These are phyloP conservation scores for Aphrophora alni DNA, from an alignment of 2,888 invertebrate species.

Conservation along the genomic window DNA sequence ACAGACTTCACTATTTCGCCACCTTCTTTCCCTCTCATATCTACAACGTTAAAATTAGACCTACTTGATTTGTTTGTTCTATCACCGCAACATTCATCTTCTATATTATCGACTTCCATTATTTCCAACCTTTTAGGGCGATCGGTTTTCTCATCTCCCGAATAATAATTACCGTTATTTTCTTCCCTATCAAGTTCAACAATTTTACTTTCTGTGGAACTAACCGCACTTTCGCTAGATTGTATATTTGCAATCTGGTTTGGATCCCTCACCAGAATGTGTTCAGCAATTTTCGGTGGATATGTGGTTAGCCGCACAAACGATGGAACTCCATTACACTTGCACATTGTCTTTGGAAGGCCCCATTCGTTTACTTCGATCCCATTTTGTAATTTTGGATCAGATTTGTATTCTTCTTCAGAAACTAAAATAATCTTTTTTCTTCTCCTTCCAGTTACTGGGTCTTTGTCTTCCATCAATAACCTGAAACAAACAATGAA, in stretches of 20 bases:
- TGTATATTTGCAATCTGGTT: background rate
- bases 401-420: background rate
- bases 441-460: background rate
- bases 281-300: background rate
- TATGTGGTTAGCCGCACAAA: background rate
- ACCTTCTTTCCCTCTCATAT: background rate
- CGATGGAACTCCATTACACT: constrained; percentile 31
- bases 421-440: background rate
- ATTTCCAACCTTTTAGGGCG: background rate
- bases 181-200: background rate
- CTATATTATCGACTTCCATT: background rate
- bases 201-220: background rate
- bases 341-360: constrained; percentile 46
- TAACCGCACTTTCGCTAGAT: background rate
- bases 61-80: background rate
- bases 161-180: background rate
- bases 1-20: background rate
- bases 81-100: background rate
- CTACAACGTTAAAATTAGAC: background rate
- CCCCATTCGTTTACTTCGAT: constrained; percentile 46
- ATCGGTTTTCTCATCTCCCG: background rate
- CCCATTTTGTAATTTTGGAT: background rate
- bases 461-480: background rate
- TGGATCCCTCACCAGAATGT: background rate
- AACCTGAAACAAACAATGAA: background rate